Conservation (phyloP, 2,797 vertebrate species). For the Helarctos malayanus region DNA sequence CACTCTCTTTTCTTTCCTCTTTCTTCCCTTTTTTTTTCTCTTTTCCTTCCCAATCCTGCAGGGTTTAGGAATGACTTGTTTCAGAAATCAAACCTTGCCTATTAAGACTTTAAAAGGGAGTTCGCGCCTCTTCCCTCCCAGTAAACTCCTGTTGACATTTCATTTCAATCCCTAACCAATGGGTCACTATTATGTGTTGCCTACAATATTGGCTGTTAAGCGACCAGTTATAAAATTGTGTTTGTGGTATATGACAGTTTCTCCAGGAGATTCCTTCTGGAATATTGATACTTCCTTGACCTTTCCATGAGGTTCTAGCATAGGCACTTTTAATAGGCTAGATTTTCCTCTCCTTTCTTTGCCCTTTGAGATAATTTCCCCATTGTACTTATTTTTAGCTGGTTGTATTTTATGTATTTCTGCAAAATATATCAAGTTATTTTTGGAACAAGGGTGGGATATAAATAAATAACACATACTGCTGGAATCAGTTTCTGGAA, state of each 20-base stretch:
- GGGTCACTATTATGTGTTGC: background rate
- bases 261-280: background rate
- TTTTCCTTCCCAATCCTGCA: background rate
- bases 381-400: conserved; percentile 67
- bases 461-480: conserved; percentile 61
- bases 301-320: background rate
- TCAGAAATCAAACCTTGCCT: background rate
- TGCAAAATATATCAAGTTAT: conserved; percentile 57
- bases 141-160: background rate
- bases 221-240: background rate
- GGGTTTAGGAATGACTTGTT: background rate
- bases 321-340: background rate
- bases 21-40: background rate
- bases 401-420: background rate
- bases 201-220: background rate
- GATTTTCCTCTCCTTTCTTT: background rate
- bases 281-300: background rate
- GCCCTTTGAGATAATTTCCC: conserved; percentile 23
- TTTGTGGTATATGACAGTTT: background rate
- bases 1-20: background rate
- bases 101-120: background rate
- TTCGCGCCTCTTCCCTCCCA: background rate
- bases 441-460: conserved; percentile 50
- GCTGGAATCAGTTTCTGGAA: conserved; percentile 40
- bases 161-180: background rate